A percentile compares a stretch with the other conserved stretches of the same genome.
Conservation (phyloP, 1,140 invertebrate species). For the Tetragonula clypearis region DNA sequence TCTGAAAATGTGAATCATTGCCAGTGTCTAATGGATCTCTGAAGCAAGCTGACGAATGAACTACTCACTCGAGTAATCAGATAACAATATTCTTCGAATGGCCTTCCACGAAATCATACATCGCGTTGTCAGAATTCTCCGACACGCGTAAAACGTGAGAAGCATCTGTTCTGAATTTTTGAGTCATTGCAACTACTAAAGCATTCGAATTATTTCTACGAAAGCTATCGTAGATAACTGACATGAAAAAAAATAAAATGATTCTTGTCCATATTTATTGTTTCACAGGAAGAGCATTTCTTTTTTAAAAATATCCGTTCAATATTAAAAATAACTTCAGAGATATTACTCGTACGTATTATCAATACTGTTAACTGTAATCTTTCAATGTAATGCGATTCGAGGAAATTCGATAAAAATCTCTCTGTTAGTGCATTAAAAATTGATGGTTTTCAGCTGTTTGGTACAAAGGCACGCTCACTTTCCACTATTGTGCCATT, state of each 20-base stretch:
- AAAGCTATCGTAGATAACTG: neutral
- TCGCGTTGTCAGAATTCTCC: neutral
- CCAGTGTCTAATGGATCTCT: constrained; percentile 18
- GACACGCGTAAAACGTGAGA: neutral
- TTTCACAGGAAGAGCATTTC: neutral
- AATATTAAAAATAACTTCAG: neutral
- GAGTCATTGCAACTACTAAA: neutral
- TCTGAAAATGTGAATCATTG: constrained; percentile 20
- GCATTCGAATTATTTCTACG: neutral
- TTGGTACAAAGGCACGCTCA: constrained; percentile 1
- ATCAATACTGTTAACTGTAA: no score
- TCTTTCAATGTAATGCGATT: neutral
- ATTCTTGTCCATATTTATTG: neutral
- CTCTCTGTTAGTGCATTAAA: neutral
- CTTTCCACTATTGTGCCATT: constrained; percentile 29
- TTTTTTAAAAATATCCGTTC: neutral
- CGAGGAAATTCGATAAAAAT: neutral
- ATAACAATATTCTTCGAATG: constrained; percentile 22
- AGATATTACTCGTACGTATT: neutral
- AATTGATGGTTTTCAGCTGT: constrained; percentile 24
- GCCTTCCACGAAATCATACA: constrained; percentile 2
- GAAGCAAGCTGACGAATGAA: constrained; percentile 9
- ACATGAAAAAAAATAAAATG: neutral
- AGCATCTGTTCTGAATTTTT: neutral
- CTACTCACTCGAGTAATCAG: constrained; percentile 17